Base-by-base conservation (phyloP, 2,888 invertebrate species). In the Carpatolechia fugitivella region DNA sequence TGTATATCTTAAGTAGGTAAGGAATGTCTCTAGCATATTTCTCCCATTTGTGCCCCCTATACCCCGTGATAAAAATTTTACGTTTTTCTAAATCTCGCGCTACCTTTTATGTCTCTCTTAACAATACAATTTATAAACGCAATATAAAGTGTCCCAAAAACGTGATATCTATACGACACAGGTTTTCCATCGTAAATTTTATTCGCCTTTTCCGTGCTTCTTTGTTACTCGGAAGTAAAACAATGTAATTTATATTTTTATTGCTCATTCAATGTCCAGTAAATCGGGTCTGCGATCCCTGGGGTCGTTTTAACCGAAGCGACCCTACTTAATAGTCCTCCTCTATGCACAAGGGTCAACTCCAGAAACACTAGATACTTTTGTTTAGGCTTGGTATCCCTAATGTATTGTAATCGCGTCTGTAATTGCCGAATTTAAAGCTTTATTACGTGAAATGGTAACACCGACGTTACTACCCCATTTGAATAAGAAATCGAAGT, bases 241-340 rank as follows among this genome's bases (percentile, higher is more conserved):
- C 82, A 81, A 81, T 80, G 78, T 85, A 85, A 85, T 87, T 57
- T 84, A 86, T 85, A 85, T 85, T 85, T 84, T 85, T 87, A 88
- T 82, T 84, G 82, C 78, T 83, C 81, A 81, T 85, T 85, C 79
- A 76, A 81, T 82, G 82, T 84, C 78, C 80, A 82, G 81, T 84
- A 84, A 88, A 86, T 85, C 82, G 82, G 78, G 76, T 75, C 76
- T 75, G 72, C 69, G 78, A 74, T 84, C 86, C 82, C 80, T 56
- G 63, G 81, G 82, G 82, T 71, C 78, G 76, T 78, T 83, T 84
- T 79, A 80, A 78, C 52, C 76, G 76, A 75, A 76, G 78, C 78
- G 78, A 79, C 84, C 84, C 80, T 77, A 78, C 77, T 82, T 86
- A 85, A 85, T 82, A 83, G 80, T 78, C 75, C 70, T 76, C 65